Evolutionary conservation across 1,140 invertebrate species (phyloP), one percentile per base, ranked within the genome.

Genomic region (Trissolcus basalis): DNA sequence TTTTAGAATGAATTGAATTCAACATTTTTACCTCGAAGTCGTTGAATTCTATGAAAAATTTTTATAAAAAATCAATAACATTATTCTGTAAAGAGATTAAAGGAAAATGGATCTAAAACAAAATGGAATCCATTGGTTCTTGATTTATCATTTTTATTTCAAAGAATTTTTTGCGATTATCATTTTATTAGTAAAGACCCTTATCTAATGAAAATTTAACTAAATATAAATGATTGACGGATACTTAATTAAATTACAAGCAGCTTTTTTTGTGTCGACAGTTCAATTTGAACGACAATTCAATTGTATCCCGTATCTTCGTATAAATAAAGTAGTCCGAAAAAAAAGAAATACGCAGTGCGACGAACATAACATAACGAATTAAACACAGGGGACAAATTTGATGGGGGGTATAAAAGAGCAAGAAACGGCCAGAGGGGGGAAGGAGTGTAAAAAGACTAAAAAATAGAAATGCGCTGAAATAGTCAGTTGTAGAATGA

Each of bases 201-300:
- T 84, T 82, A 86, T 80, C 81, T 81, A 84, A 80, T 83, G 80
- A 83, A 84, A 87, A 85, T 86, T 86, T 77, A 82, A 72, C 86
- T 87, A 88, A 80, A 83, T 82, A 8, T 51, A 70, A 7, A 79
- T 80, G 75, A 77, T 83, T 83, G 81, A 87, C 80, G 80, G 84
- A 85, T 86, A 86, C 83, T 86, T 87, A 27, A 3, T 27, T 27
- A 27, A 27, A 27, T 27, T 27, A 27, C 19, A 27, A 27, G 19
- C 19, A 27, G 6, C 2, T 27, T 27, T 27, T 27, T 27, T 27
- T 50, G 27, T 11, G 19, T 69, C 64, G 44, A 63, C 56, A 53
- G 45, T 58, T 12, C 12, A 63, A 51, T 32, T 63, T 2, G 48
- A 58, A 27, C 19, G 44, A 43, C 44, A 32, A 67, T 33, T 45